Conservation (phyloP, 2,113 vertebrate species). For the Hyperopisus bebe region DNA sequence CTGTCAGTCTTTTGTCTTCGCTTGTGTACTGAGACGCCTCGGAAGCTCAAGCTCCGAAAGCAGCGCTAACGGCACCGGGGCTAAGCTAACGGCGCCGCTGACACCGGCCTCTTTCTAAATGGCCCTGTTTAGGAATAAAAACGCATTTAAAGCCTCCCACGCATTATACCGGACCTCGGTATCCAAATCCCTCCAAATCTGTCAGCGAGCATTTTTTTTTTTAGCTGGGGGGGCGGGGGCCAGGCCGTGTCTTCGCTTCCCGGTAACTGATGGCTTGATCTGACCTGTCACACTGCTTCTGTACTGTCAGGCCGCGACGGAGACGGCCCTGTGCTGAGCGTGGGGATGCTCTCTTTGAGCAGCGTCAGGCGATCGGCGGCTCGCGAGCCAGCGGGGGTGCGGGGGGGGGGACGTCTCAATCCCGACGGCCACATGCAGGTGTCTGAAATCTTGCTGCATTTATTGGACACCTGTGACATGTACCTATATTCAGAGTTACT, state of each 20-base stretch:
- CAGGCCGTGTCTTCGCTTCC: neutral
- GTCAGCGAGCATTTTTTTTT: neutral
- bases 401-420: constrained; percentile 14
- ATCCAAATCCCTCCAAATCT: neutral
- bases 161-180: neutral
- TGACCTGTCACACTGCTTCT: constrained; percentile 21
- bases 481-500: constrained; percentile 42
- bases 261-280: constrained; percentile 28
- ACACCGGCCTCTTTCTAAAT: neutral
- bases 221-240: neutral
- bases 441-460: constrained; percentile 33
- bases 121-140: neutral
- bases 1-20: constrained; percentile 51
- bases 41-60: neutral
- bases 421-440: constrained; percentile 15
- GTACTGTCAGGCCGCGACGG: neutral
- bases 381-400: constrained; percentile 24
- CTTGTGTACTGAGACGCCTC: constrained; percentile 28
- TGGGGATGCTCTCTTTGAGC: constrained; percentile 31
- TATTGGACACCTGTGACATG: constrained; percentile 38
- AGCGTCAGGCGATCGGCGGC: constrained; percentile 34
- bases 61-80: neutral
- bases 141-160: neutral
- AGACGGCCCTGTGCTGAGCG: constrained; percentile 3
- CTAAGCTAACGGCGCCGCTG: neutral